Conservation (phyloP, 2,797 vertebrate genomes). For the Prunella strophiata region DNA sequence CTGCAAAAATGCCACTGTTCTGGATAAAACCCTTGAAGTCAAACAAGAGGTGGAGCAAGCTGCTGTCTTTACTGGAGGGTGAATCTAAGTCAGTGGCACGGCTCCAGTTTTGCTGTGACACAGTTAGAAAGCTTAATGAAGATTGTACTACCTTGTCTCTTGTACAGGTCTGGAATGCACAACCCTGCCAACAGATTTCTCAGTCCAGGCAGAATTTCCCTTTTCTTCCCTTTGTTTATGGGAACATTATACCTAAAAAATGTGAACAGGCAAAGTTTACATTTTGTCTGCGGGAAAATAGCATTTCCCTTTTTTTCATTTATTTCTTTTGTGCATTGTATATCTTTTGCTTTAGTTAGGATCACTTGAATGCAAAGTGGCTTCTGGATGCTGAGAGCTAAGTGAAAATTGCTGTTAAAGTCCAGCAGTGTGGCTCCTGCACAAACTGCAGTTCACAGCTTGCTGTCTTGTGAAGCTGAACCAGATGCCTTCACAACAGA, state of each 20-base stretch:
- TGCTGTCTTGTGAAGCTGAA: not conserved
- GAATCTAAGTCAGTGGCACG: not conserved
- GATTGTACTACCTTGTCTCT: not conserved
- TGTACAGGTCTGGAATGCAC: not conserved
- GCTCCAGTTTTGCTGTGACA: constrained; percentile 18
- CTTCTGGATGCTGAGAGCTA: not conserved
- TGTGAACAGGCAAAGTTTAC: not conserved
- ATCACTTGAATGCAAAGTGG: not conserved
- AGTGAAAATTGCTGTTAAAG: not conserved
- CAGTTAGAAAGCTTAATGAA: not conserved
- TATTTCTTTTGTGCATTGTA: not conserved
- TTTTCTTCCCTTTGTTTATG: not conserved
- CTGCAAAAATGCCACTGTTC: constrained; percentile 18
- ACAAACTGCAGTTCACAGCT: not conserved
- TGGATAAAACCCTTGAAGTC: constrained; percentile 15
- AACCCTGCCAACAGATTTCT: not conserved
- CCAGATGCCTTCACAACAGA: not conserved
- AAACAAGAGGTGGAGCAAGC: not conserved
- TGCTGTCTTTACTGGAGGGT: not conserved
- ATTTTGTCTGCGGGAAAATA: not conserved
- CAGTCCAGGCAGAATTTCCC: not conserved
- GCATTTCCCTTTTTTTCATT: not conserved
- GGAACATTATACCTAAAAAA: not conserved
- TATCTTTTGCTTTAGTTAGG: not conserved
- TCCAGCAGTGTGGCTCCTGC: not conserved